Percentiles rank a stretch among this genome's conserved stretches.
Evolutionary conservation across 2,113 vertebrate genomes (phyloP).

Genomic region (Cinclus mexicanus): DNA sequence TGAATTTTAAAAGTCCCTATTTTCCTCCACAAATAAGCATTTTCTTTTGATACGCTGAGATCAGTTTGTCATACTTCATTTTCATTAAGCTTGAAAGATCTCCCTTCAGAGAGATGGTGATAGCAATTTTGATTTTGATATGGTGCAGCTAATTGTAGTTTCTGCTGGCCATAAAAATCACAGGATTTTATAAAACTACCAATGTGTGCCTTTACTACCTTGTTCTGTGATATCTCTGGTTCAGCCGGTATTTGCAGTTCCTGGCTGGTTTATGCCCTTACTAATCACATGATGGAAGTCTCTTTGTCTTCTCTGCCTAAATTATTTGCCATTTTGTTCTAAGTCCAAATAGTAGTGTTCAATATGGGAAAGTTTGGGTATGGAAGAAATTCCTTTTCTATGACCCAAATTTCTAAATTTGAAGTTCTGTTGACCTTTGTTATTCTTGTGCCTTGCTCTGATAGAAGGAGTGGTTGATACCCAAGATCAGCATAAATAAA

Average conservation of each 20-base stretch:
- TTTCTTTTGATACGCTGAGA: not conserved
- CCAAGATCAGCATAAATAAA: not conserved
- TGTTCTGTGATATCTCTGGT: not conserved
- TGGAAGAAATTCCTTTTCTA: not conserved
- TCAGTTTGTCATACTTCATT: conserved; percentile 25
- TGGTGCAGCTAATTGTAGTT: not conserved
- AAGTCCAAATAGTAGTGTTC: not conserved
- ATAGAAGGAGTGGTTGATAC: not conserved
- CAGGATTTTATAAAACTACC: not conserved
- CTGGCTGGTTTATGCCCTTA: not conserved
- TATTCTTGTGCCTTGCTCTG: not conserved
- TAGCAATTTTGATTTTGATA: not conserved
- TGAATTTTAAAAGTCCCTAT: not conserved
- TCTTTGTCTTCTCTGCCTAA: not conserved
- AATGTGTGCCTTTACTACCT: not conserved
- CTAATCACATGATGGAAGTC: not conserved
- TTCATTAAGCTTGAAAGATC: not conserved
- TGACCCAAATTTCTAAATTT: not conserved
- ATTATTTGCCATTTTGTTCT: not conserved
- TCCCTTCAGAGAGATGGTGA: not conserved
- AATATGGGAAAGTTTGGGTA: not conserved
- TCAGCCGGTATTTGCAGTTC: not conserved
- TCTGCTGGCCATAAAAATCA: not conserved
- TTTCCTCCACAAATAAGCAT: not conserved
- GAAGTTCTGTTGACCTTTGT: not conserved